Base-by-base conservation (phyloP, 2,113 vertebrate species). In the Ornithorhynchus anatinus region DNA sequence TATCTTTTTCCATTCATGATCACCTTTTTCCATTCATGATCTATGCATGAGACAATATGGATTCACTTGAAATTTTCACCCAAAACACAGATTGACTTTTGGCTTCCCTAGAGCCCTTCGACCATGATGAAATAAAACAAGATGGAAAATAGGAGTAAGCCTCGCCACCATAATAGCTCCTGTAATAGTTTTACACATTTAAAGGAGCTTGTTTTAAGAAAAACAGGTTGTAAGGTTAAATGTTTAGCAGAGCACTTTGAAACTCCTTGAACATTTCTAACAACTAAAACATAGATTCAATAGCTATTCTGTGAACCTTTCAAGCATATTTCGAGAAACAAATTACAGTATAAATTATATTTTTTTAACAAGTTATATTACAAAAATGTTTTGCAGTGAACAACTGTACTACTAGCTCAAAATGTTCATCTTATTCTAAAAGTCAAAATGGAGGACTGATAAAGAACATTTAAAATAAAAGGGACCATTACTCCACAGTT, bases 401-500 rank as follows among this genome's bases (percentile, higher is more conserved):
- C 7, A 84, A 75, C 67, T 75, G 81, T 62, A 88, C 88, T 86
- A 59, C 88, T 82, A 90, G 86, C n/a, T 75, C 84, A 86, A 78
- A 84, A 64, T 47, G 33, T 68, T 85, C 56, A 54, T 86, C 65
- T 76, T 83, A 77, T 90, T 84, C 86, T 70, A 69, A 78, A 86
- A 93, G 76, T 92, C 83, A 90, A 93, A 92, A 93, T 80, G 85
- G 88, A 89, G 83, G 86, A 83, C 92, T 93, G 93, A 93, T 93
- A 94, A 93, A 93, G 91, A 90, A 84, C 85, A 89, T 94, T 94
- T 93, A 92, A 92, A 93, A 93, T 93, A 93, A 93, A 93, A 94
- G 88, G 89, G 93, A 88, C 90, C 92, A 93, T 94, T 93, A 93
- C 92, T 93, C 88, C 90, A 93, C 65, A 42, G 89, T 88, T 92